Evolutionary conservation across 2,113 vertebrate species (phyloP).

Genomic region (Fregata magnificens): DNA sequence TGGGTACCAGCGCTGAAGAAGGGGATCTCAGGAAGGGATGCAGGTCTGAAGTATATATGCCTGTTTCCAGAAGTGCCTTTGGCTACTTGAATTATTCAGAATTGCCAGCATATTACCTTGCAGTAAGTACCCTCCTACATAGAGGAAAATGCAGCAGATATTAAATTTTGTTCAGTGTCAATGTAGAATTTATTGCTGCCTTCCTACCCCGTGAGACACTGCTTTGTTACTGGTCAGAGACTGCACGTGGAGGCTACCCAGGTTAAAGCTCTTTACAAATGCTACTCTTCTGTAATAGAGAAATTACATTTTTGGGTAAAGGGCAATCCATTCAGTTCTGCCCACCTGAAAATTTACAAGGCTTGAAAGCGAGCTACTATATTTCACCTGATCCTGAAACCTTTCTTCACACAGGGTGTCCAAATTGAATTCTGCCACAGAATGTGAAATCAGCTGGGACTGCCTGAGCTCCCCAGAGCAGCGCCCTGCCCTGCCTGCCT

Average conservation of each 20-base stretch:
- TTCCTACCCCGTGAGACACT: rapidly evolving
- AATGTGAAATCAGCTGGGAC: background rate
- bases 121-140: background rate
- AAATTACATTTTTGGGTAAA: background rate
- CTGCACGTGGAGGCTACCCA: rapidly evolving
- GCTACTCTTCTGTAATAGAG: background rate
- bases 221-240: background rate
- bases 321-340: background rate
- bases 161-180: background rate
- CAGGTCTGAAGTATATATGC: background rate
- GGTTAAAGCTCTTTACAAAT: background rate
- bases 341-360: background rate
- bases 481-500: background rate
- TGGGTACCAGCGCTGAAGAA: background rate
- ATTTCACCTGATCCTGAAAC: background rate
- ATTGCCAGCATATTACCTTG: background rate
- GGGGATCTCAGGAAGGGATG: background rate
- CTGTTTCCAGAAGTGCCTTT: background rate
- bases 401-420: background rate
- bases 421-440: background rate
- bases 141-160: background rate
- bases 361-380: background rate
- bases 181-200: background rate
- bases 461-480: background rate
- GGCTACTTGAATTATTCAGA: background rate